Base-by-base conservation (phyloP, 1,140 invertebrate genomes). In the Drosophila suzukii region DNA sequence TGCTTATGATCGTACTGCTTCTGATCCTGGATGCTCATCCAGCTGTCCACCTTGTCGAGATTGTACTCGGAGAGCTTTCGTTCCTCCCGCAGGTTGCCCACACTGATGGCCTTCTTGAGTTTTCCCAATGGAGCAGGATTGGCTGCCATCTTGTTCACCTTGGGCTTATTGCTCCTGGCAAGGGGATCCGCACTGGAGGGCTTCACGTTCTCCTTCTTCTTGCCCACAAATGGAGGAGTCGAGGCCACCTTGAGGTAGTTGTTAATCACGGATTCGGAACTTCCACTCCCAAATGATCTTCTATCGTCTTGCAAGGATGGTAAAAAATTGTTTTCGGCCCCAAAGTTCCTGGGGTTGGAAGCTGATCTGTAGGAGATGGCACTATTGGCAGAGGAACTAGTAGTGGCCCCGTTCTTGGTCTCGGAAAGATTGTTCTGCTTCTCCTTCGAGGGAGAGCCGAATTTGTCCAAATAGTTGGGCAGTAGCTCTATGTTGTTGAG, bases 1-100 rank as follows among this genome's bases (percentile, higher is more conserved):
- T 78, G 79, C 47, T 91, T 56, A 17, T 79, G 51, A 0, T 78
- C 74, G 6, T 77, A 78, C n/a, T 90, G 65, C 61, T 91, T 91
- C 32, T 80, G 83, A 36, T 90, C 79, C 58, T 91, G 85, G 56
- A 83, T 88, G 27, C 79, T 86, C 91, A 92, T 92, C 92, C 92
- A 92, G 43, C 86, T 91, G 51, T 92, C 92, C 30, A 92, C 90
- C 66, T 92, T 92, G 49, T 92, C 92, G 15, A 92, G 50, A 76
- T 92, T 91, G 49, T 92, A 92, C 55, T 92, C 91, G n/a, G 80
- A 81, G 3, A 92, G 56, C 46, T 88, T 92, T 6, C 83, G 78
- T 58, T 92, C 89, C 51, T 91, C 90, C 4, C 91, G 68, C 32
- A 91, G 38, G 38, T 73, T 86, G 13, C 83, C 75, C 55, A 84